Percentiles rank a stretch among this genome's conserved stretches.
phyloP scores from a whole-genome alignment of 2,888 invertebrate species.

The Entomobrya multifasciata region DNA sequence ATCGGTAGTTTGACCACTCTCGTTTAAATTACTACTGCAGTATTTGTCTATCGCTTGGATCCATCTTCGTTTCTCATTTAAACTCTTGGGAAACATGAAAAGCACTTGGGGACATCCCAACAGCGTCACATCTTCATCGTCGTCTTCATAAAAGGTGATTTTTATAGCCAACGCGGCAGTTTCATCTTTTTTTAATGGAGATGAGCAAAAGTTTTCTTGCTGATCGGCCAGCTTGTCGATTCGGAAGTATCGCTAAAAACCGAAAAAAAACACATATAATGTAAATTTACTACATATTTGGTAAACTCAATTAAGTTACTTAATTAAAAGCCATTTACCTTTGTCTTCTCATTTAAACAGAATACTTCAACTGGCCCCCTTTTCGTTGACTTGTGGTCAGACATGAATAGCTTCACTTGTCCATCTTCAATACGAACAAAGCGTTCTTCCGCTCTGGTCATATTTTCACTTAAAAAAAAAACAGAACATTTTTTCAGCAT shows the following conservation, averaged over 20 bases:
- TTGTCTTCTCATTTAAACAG: conserved; percentile 55
- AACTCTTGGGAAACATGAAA: conserved; percentile 41
- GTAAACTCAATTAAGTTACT: background rate
- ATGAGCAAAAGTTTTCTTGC: too few relatives aligned
- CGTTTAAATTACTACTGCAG: background rate
- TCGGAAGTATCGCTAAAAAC: background rate
- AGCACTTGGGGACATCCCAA: background rate
- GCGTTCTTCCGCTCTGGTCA: conserved; percentile 22
- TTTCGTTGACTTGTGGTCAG: background rate
- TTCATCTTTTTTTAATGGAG: too few relatives aligned
- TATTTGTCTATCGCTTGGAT: conserved; percentile 16
- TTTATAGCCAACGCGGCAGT: conserved; percentile 52
- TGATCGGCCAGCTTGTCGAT: background rate
- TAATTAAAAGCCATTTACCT: conserved; percentile 14
- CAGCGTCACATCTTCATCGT: too few relatives aligned
- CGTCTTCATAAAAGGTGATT: conserved; percentile 1
- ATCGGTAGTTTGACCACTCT: background rate
- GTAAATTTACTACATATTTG: background rate
- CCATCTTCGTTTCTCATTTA: conserved; percentile 47
- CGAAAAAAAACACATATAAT: background rate
- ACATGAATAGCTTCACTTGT: conserved; percentile 1
- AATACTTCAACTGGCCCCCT: conserved; percentile 35
- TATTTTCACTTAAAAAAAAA: conserved; percentile 27
- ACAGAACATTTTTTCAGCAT: background rate
- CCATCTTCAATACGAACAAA: conserved; percentile 17